Percentiles rank a stretch among this genome's conserved stretches.
phyloP scores from a whole-genome alignment of 2,888 invertebrate species.

The Pogonocherus hispidulus region DNA sequence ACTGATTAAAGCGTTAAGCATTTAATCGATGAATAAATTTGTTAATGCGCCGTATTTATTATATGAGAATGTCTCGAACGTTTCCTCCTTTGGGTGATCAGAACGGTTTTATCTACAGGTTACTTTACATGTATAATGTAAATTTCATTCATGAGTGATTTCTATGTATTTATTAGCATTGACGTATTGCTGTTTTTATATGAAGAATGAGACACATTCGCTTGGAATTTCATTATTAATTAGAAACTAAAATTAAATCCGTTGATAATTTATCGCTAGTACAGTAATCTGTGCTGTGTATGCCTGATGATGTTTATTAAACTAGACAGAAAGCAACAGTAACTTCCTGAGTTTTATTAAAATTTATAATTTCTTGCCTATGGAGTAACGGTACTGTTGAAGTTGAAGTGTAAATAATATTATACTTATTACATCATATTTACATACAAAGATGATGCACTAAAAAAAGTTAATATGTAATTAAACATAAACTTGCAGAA shows the following conservation, averaged over 20 bases:
- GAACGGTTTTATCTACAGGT: constrained; percentile 31
- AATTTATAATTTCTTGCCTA: background rate
- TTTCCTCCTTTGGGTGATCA: constrained; percentile 36
- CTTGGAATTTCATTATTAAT: constrained; percentile 12
- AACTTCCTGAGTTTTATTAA: constrained; percentile 5
- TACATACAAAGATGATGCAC: too few species aligned
- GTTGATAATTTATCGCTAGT: constrained; percentile 14
- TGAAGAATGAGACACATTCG: background rate
- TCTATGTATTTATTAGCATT: constrained; percentile 15
- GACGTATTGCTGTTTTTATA: constrained; percentile 15
- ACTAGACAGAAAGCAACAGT: constrained; percentile 3
- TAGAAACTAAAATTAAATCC: constrained; percentile 17
- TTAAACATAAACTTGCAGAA: too few species aligned
- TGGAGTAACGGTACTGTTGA: background rate
- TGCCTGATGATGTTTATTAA: background rate
- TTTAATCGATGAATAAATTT: constrained; percentile 40
- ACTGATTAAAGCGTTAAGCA: constrained; percentile 42
- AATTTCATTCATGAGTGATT: constrained; percentile 35
- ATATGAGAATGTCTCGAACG: constrained; percentile 39
- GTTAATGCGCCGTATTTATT: constrained; percentile 36
- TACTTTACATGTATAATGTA: constrained; percentile 37
- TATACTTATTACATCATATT: too few species aligned
- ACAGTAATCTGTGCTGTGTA: background rate
- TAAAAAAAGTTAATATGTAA: too few species aligned
- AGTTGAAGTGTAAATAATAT: too few species aligned